A percentile compares a stretch with the other conserved stretches of the same genome.
phyloP scores from a whole-genome alignment of 2,888 invertebrate species.

The Amaurobius ferox region DNA sequence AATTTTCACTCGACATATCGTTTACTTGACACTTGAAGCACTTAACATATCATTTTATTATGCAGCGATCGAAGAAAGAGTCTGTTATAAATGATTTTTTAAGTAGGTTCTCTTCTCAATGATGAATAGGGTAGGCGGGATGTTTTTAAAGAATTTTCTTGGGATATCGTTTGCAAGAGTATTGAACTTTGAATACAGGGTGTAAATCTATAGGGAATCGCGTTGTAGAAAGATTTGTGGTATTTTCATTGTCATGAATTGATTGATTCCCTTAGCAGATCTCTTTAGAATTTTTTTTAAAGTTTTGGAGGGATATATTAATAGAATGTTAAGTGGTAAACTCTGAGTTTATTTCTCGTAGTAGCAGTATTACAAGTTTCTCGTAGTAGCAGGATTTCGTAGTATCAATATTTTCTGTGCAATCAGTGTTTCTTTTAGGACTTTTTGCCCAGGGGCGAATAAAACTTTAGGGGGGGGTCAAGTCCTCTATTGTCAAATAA shows the following conservation, averaged over 20 bases:
- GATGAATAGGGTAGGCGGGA: background rate
- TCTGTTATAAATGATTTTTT: conserved; percentile 8
- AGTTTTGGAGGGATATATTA: no score
- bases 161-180: background rate
- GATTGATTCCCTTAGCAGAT: background rate
- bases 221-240: background rate
- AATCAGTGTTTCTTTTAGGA: no score
- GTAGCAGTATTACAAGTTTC: no score
- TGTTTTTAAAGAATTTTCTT: background rate
- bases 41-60: conserved; percentile 13
- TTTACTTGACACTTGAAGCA: background rate
- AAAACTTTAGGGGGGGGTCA: no score
- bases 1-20: background rate
- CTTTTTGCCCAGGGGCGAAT: no score
- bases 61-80: background rate
- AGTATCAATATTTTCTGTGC: no score
- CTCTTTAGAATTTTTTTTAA: no score
- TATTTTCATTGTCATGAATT: background rate
- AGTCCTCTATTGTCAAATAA: no score
- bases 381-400: no score
- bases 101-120: background rate
- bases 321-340: no score
- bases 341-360: no score
- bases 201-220: background rate
- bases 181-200: background rate